phyloP scores from a whole-genome alignment of 2,888 invertebrate genomes.

The Hoplodrina blanda region DNA sequence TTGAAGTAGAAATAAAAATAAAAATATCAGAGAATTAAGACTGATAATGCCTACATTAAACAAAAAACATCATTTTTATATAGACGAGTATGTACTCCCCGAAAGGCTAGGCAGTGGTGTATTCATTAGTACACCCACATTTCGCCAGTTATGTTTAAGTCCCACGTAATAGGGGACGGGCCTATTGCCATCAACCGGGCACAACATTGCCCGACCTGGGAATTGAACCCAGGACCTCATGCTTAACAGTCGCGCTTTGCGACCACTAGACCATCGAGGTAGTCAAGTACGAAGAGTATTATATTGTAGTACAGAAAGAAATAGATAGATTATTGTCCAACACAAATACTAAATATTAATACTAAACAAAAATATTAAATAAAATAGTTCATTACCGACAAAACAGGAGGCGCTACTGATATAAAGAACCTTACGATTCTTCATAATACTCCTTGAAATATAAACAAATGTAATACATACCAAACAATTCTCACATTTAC shows the following conservation, averaged over 20 bases:
- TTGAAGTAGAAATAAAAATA: neutral
- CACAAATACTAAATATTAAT: too few relatives aligned
- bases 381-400: conserved; percentile 31
- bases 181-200: too few relatives aligned
- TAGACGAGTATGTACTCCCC: too few relatives aligned
- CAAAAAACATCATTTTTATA: conserved; percentile 6
- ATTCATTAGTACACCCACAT: too few relatives aligned
- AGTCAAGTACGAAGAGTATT: too few relatives aligned
- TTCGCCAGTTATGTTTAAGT: too few relatives aligned
- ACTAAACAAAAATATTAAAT: conserved; percentile 12
- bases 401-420: conserved; percentile 30
- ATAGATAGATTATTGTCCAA: neutral
- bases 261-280: too few relatives aligned
- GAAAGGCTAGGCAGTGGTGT: too few relatives aligned
- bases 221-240: too few relatives aligned
- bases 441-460: conserved; percentile 17
- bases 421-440: conserved; percentile 21
- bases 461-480: conserved; percentile 40
- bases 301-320: conserved; percentile 15
- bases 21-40: neutral
- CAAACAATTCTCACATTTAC: conserved; percentile 28
- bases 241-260: too few relatives aligned
- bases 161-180: too few relatives aligned
- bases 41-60: neutral
- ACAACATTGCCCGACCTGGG: too few relatives aligned